These are phyloP conservation scores for Eulemur coronatus DNA, from an alignment of 2,797 vertebrate genomes.

Conservation along the genomic window DNA sequence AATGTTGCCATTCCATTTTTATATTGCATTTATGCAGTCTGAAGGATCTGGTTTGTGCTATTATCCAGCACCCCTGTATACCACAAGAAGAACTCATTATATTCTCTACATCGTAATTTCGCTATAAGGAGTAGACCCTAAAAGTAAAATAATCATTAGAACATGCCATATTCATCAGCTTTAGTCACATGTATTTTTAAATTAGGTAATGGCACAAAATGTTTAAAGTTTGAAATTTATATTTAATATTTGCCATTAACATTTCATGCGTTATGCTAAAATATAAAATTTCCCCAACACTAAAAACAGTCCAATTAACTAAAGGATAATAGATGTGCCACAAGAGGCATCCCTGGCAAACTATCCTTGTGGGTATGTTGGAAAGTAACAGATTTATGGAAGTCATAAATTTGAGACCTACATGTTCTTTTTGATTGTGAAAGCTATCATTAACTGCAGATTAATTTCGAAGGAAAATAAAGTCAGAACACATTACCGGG, in stretches of 20 bases:
- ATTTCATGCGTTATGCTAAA: conserved; percentile 23
- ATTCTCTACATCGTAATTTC: background rate
- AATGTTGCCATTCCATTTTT: background rate
- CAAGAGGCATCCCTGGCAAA: background rate
- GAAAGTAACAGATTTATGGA: background rate
- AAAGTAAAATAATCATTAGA: conserved; percentile 21
- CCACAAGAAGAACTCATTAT: background rate
- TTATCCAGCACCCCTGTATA: background rate
- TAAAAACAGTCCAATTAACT: conserved; percentile 21
- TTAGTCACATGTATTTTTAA: conserved; percentile 5
- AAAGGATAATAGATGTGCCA: background rate
- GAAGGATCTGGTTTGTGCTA: background rate
- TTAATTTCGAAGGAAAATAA: conserved; percentile 55
- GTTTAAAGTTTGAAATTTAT: conserved; percentile 29
- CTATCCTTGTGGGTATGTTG: background rate
- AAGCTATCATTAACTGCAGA: conserved; percentile 26
- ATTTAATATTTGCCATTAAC: conserved; percentile 36
- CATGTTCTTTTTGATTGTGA: background rate
- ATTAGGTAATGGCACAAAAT: conserved; percentile 20
- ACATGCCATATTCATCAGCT: background rate
- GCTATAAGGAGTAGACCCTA: background rate
- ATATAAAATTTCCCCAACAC: conserved; percentile 37
- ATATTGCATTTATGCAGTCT: background rate
- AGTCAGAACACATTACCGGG: background rate
- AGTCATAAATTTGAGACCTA: conserved; percentile 19